These are phyloP conservation scores for Adelges cooleyi DNA, from an alignment of 1,140 invertebrate genomes.

Conservation along the genomic window DNA sequence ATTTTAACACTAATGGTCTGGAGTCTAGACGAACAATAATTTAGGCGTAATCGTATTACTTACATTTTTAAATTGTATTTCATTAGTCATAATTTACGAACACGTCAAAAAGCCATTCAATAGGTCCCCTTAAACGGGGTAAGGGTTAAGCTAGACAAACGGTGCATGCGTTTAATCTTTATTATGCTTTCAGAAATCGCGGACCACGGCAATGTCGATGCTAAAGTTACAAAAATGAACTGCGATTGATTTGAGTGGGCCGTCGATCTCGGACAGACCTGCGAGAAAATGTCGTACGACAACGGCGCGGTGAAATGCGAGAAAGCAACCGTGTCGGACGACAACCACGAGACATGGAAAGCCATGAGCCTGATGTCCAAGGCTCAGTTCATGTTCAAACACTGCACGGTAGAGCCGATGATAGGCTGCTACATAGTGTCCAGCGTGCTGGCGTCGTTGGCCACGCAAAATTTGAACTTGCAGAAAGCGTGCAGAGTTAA, in stretches of 20 bases:
- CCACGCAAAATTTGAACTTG: conserved; percentile 67
- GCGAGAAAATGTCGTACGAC: conserved; percentile 3
- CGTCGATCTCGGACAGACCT: background rate
- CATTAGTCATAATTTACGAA: background rate
- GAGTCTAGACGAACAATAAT: no score
- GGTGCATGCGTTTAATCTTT: no score
- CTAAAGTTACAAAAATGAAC: background rate
- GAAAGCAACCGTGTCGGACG: background rate
- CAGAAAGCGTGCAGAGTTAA: conserved; percentile 76
- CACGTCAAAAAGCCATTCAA: no score
- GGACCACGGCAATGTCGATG: background rate
- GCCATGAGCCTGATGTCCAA: conserved; percentile 33
- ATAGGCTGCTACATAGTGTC: conserved; percentile 67
- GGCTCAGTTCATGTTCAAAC: conserved; percentile 38
- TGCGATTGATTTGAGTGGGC: background rate
- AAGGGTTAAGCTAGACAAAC: background rate
- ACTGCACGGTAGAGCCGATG: conserved; percentile 69
- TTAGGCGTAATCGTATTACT: no score
- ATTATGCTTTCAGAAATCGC: no score
- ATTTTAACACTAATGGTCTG: no score
- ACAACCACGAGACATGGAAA: conserved; percentile 7
- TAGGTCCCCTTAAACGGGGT: no score
- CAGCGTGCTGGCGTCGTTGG: conserved; percentile 59
- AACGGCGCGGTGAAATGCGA: background rate
- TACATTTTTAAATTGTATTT: no score